Conservation (phyloP, 2,797 vertebrate genomes). For the Centropyge bicolor region DNA sequence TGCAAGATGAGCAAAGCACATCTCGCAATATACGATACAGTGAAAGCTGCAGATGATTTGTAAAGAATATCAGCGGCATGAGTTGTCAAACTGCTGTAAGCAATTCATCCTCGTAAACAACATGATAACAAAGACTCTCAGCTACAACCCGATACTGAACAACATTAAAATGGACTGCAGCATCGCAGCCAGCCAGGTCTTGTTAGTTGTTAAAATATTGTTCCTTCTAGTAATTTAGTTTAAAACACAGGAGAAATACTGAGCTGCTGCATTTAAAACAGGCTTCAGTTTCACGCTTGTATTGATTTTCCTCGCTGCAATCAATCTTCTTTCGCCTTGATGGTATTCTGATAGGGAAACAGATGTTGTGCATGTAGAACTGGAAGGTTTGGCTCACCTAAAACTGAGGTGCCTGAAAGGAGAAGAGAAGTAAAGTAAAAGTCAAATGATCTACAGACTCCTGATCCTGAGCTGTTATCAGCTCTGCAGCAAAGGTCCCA, state of each 20-base stretch:
- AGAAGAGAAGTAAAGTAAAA: conserved; percentile 21
- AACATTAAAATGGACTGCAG: conserved; percentile 22
- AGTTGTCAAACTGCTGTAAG: conserved; percentile 20
- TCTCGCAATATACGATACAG: conserved; percentile 8
- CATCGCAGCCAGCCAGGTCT: background rate
- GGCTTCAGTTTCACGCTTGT: conserved; percentile 5
- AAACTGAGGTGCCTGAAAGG: background rate
- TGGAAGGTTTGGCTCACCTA: background rate
- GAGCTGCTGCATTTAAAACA: conserved; percentile 36
- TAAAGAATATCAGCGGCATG: conserved; percentile 23
- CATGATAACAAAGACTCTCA: conserved; percentile 32
- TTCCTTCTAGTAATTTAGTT: conserved; percentile 32
- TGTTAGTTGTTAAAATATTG: conserved; percentile 20
- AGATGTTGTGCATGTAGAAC: conserved; percentile 1
- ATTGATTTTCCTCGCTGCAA: conserved; percentile 49
- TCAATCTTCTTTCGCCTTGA: conserved; percentile 26
- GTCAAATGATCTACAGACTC: conserved; percentile 25
- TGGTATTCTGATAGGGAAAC: conserved; percentile 16
- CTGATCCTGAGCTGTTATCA: conserved; percentile 48
- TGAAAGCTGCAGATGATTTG: conserved; percentile 50
- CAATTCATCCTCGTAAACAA: conserved; percentile 48
- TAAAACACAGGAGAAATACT: conserved; percentile 31
- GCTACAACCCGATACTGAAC: conserved; percentile 8
- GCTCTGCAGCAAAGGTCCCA: conserved; percentile 25
- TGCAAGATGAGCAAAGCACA: conserved; percentile 39